A percentile compares a stretch with the other conserved stretches of the same genome.
Conservation (phyloP, 2,888 invertebrate genomes). For the Apamea sordens region DNA sequence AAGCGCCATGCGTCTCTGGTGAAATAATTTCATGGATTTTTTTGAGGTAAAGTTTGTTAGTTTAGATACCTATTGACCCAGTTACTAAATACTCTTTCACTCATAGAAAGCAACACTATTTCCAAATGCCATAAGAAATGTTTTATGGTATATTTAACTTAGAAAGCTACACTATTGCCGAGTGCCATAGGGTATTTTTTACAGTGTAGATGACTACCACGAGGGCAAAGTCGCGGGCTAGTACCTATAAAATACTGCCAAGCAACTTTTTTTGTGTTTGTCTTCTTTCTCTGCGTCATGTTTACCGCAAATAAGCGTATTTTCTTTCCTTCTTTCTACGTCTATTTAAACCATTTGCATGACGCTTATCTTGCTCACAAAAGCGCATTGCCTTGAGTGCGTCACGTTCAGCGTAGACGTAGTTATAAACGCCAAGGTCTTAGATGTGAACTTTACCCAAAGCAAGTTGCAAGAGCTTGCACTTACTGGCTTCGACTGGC, state of each 20-base stretch:
- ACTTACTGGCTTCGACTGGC: conserved; percentile 22
- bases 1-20: not conserved
- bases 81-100: not conserved
- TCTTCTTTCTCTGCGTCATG: no score
- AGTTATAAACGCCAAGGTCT: conserved; percentile 9
- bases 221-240: no score
- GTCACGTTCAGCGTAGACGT: conserved; percentile 5
- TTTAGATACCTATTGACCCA: not conserved
- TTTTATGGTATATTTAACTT: not conserved
- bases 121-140: not conserved
- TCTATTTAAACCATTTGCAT: no score
- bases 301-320: no score
- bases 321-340: no score
- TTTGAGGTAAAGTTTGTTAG: not conserved
- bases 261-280: no score
- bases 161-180: not conserved
- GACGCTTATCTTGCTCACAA: conserved; percentile 2
- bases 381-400: not conserved
- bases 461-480: conserved; percentile 10
- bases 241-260: no score
- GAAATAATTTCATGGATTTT: not conserved
- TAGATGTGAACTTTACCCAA: conserved; percentile 35
- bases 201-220: not conserved
- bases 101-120: not conserved
- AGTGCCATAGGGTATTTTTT: not conserved